These are phyloP conservation scores for Telmatochromis sp. DNA, from an alignment of 2,113 vertebrate genomes.

Conservation along the genomic window DNA sequence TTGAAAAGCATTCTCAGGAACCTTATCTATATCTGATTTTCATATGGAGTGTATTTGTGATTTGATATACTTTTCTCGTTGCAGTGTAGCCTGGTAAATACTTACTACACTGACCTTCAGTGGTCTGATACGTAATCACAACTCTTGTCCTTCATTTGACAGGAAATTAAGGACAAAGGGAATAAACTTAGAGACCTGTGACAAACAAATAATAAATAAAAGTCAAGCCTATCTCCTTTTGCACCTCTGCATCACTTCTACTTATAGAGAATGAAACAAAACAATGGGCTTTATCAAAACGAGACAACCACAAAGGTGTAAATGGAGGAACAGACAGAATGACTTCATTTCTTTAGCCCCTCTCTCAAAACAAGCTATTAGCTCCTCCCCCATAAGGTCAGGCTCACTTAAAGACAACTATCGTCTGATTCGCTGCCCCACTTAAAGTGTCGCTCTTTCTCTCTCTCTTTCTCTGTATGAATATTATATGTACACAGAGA, in stretches of 20 bases:
- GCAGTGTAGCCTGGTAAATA: neutral
- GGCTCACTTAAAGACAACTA: neutral
- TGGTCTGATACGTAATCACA: neutral
- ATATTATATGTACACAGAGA: neutral
- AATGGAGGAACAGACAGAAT: neutral
- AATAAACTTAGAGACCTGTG: neutral
- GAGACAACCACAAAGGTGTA: neutral
- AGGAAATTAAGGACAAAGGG: neutral
- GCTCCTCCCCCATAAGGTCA: neutral
- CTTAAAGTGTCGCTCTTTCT: rapidly evolving
- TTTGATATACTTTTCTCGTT: neutral
- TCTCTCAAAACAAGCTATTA: rapidly evolving
- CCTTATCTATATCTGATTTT: neutral
- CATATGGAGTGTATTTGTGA: neutral
- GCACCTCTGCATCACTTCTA: neutral
- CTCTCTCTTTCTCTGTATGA: neutral
- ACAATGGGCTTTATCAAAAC: neutral
- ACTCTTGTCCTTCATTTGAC: neutral
- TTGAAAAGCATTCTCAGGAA: neutral
- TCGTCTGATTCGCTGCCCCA: neutral
- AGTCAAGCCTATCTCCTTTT: neutral
- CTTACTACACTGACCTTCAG: neutral
- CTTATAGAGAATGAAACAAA: neutral
- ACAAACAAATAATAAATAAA: neutral
- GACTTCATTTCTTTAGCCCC: neutral